Conservation (phyloP, 2,797 vertebrate genomes). For the Myotis pilosus region DNA sequence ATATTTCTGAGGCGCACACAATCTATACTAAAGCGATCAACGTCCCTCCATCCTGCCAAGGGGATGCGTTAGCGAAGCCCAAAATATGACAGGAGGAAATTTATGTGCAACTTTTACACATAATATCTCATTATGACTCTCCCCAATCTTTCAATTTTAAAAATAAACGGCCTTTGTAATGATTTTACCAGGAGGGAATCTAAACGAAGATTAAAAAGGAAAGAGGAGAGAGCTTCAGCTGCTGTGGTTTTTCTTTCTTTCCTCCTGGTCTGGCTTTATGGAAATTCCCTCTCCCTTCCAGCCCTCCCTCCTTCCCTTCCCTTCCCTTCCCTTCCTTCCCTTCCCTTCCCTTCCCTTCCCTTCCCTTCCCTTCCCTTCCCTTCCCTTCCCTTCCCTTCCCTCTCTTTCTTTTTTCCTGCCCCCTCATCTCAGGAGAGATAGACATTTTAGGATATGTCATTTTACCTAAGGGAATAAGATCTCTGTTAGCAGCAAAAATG, state of each 20-base stretch:
- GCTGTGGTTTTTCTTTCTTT: conserved; percentile 78
- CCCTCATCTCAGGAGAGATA: conserved; percentile 79
- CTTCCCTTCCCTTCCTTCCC: too few relatives aligned
- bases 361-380: conserved; percentile 23
- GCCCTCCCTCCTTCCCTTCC: not conserved
- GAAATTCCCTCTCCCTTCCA: conserved; percentile 35
- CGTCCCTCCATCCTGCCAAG: conserved; percentile 86
- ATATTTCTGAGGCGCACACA: conserved; percentile 86
- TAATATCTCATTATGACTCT: conserved; percentile 91
- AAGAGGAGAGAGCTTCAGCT: conserved; percentile 81
- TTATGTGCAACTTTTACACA: conserved; percentile 92
- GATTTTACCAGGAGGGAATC: conserved; percentile 88
- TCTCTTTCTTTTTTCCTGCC: too few relatives aligned
- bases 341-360: too few relatives aligned
- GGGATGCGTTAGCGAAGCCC: conserved; percentile 86
- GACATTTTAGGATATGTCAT: conserved; percentile 74
- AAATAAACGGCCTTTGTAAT: conserved; percentile 89
- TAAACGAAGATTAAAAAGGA: conserved; percentile 86
- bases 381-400: not conserved
- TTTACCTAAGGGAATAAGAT: conserved; percentile 70
- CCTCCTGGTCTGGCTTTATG: conserved; percentile 69
- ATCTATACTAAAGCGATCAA: conserved; percentile 91
- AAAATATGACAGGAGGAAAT: conserved; percentile 91
- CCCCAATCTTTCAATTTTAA: conserved; percentile 92
- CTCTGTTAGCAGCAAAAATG: conserved; percentile 78